A percentile compares a stretch with the other conserved stretches of the same genome.
Evolutionary conservation across 2,888 invertebrate species (phyloP).

Genomic region (Congeria kusceri): DNA sequence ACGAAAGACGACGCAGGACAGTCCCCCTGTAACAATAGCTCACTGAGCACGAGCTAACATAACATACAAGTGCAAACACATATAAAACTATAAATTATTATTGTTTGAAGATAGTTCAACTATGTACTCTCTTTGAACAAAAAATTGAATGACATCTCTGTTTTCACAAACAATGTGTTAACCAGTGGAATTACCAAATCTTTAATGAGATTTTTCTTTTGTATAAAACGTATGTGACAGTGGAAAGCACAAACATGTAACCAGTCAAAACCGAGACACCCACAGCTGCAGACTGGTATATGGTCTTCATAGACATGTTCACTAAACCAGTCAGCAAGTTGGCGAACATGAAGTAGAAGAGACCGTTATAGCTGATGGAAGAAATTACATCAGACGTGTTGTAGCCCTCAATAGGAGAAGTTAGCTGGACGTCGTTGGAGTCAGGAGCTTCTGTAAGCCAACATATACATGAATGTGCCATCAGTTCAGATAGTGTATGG

Average conservation of each 20-base stretch:
- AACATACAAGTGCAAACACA: too few relatives aligned
- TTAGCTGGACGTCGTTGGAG: not conserved
- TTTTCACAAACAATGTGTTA: too few relatives aligned
- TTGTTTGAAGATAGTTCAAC: too few relatives aligned
- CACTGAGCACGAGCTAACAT: too few relatives aligned
- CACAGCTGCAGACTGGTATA: constrained; percentile 66
- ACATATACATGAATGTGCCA: too few relatives aligned
- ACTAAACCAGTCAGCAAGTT: constrained; percentile 94
- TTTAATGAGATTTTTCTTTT: constrained; percentile 69
- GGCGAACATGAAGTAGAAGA: constrained; percentile 93
- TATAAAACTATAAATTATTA: too few relatives aligned
- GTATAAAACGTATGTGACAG: constrained; percentile 59
- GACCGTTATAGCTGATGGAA: constrained; percentile 92
- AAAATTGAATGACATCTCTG: too few relatives aligned
- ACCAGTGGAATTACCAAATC: constrained; percentile 65
- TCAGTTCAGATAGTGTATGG: too few relatives aligned
- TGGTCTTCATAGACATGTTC: constrained; percentile 90
- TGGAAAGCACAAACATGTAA: constrained; percentile 79
- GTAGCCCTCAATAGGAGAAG: constrained; percentile 6
- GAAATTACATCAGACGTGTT: constrained; percentile 87
- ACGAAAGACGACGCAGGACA: too few relatives aligned
- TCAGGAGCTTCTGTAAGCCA: constrained; percentile 43
- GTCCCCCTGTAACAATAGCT: too few relatives aligned
- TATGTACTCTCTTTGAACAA: too few relatives aligned
- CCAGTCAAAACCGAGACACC: constrained; percentile 71